These are phyloP conservation scores for Drosophila heteroneura DNA, from an alignment of 2,888 invertebrate genomes.

Conservation along the genomic window DNA sequence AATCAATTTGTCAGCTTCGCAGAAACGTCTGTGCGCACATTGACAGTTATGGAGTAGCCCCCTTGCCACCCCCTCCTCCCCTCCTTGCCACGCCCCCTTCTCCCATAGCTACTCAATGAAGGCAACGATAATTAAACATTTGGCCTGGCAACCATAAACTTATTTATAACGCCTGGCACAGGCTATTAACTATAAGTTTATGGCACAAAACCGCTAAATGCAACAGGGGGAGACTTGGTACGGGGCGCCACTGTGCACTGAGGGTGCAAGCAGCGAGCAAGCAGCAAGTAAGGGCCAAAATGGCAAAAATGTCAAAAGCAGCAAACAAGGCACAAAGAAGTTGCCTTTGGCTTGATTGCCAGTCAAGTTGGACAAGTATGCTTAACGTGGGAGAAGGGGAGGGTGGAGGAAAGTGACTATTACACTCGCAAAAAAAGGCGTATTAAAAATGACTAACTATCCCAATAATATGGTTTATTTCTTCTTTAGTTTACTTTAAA, in stretches of 20 bases:
- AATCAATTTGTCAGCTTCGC: constrained; percentile 83
- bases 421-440: neutral
- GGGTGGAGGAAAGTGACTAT: neutral
- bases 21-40: constrained; percentile 56
- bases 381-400: neutral
- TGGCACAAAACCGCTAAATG: constrained; percentile 68
- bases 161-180: constrained; percentile 68
- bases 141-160: constrained; percentile 57
- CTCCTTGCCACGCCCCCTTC: constrained; percentile 26
- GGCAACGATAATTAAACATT: constrained; percentile 71
- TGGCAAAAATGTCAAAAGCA: constrained; percentile 61
- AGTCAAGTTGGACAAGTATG: constrained; percentile 23
- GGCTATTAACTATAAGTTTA: constrained; percentile 73
- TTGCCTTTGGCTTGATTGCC: constrained; percentile 35
- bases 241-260: constrained; percentile 9
- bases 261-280: neutral
- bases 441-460: neutral
- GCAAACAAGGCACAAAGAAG: constrained; percentile 43
- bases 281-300: constrained; percentile 17
- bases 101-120: neutral
- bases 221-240: constrained; percentile 21
- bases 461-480: too few relatives aligned
- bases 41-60: constrained; percentile 59
- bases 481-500: too few relatives aligned
- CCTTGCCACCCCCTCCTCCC: neutral